Percentiles rank a stretch among this genome's conserved stretches.
Evolutionary conservation across 1,140 invertebrate species (phyloP).

Genomic region (Pseudomyrmex flavicornis): DNA sequence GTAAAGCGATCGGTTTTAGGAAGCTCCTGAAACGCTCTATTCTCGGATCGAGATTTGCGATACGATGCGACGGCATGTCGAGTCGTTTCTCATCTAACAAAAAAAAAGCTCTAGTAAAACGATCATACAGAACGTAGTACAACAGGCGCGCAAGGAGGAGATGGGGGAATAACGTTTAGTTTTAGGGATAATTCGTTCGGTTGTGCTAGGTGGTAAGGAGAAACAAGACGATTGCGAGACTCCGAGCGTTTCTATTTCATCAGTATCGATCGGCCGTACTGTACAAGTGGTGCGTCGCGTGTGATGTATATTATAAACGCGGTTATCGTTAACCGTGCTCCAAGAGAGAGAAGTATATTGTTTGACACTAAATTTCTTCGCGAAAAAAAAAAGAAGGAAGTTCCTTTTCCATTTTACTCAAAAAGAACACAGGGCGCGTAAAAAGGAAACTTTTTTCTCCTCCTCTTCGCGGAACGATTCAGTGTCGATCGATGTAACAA

Average conservation of each 20-base stretch:
- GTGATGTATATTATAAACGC: background rate
- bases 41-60: constrained; percentile 20
- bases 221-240: constrained; percentile 43
- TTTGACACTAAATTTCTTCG: too few species aligned
- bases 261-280: constrained; percentile 68
- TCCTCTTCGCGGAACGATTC: too few species aligned
- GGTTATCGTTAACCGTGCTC: constrained; percentile 30
- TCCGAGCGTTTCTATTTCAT: constrained; percentile 26
- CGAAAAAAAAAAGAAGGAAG: too few species aligned
- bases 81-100: constrained; percentile 12
- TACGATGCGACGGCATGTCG: background rate
- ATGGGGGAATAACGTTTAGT: constrained; percentile 19
- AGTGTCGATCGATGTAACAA: background rate
- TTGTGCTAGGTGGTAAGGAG: constrained; percentile 59
- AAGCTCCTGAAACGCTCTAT: background rate
- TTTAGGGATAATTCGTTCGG: constrained; percentile 57
- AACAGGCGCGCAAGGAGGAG: constrained; percentile 30
- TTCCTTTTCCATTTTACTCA: too few species aligned
- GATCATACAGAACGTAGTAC: constrained; percentile 58
- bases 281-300: constrained; percentile 53
- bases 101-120: constrained; percentile 31
- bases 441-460: too few species aligned
- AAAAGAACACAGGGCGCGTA: too few species aligned
- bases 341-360: background rate
- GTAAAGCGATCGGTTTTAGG: background rate